Base-by-base conservation (phyloP, 2,888 invertebrate species). In the Hesperia comma region DNA sequence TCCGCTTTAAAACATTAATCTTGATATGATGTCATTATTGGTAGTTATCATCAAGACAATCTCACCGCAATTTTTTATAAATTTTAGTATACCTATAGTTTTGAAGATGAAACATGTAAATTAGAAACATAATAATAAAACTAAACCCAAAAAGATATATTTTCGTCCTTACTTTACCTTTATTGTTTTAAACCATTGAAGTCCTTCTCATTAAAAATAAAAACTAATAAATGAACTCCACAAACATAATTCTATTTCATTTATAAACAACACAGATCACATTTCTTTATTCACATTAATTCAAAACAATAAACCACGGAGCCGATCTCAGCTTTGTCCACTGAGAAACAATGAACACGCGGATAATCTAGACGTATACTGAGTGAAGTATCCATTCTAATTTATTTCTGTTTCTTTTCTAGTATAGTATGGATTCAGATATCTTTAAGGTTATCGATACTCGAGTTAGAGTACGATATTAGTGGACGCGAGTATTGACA, bases 291-390 rank as follows among this genome's bases (percentile, higher is more conserved):
- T 19, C 37, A 6, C 55, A 49, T 21, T 54, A 33, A 21, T 3
- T 1, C 6, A 6, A 49, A 49, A 19, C 15, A 37, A n/a, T 10
- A 17, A 14, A 32, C 32, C 55, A 46, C 54, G 19, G 17, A 55
- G 33, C 17, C 17, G 14, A 32, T n/a, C 26, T 41, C 12, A 26
- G 21, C 32, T 49, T 26, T 15, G 19, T 54, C 32, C 15, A 14
- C 63, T 19, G 55, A 68, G 14, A 83, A 79, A 69, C 15, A 58
- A 63, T 1, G 63, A 58, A 53, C 58, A 32, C 57, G 58, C 14
- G 8, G n/a, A 51, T 53, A 53, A 64, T 53, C 64, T 53, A 41
- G 41, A 26, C 17, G 15, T 57, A 53, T 41, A 64, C 64, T 64
- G 64, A 64, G 12, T 58, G 21, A 58, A 53, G 46, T 51, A 53